These are phyloP conservation scores for Semibalanus balanoides DNA, from an alignment of 1,140 invertebrate genomes.

Conservation along the genomic window DNA sequence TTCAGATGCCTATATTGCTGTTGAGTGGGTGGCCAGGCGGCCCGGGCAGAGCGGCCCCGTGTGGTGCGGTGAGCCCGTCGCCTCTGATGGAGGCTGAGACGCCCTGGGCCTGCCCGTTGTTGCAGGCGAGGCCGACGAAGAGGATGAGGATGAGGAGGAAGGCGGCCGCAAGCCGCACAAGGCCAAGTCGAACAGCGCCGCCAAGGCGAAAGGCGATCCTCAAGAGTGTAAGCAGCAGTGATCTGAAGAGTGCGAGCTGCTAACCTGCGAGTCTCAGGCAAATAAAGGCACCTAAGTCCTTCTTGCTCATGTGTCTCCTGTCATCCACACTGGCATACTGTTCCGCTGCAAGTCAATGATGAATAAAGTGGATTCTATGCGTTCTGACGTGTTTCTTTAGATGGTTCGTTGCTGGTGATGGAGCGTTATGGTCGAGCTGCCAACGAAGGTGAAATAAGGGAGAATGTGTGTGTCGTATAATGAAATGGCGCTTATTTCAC, in stretches of 20 bases:
- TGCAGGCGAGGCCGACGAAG: neutral
- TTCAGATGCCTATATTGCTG: neutral
- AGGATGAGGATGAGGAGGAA: neutral
- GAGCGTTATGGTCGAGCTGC: no score
- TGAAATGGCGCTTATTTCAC: no score
- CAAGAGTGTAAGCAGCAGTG: constrained; percentile 3
- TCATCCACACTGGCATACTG: neutral
- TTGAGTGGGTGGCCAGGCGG: neutral
- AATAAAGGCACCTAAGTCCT: no score
- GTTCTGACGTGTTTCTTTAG: no score
- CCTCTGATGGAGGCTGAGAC: neutral
- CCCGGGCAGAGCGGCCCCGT: neutral
- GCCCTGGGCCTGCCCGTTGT: neutral
- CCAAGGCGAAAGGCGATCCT: neutral
- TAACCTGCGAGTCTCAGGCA: neutral
- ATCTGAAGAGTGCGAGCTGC: neutral
- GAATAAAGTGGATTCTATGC: neutral
- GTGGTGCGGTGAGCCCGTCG: no score
- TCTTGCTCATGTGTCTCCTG: no score
- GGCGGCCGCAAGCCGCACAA: neutral
- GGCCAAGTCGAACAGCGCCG: neutral
- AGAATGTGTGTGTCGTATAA: no score
- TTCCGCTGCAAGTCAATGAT: neutral
- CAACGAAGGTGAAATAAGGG: no score
- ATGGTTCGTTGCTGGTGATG: no score